Evolutionary conservation across 2,113 vertebrate species (phyloP).

Genomic region (Thermophis baileyi): DNA sequence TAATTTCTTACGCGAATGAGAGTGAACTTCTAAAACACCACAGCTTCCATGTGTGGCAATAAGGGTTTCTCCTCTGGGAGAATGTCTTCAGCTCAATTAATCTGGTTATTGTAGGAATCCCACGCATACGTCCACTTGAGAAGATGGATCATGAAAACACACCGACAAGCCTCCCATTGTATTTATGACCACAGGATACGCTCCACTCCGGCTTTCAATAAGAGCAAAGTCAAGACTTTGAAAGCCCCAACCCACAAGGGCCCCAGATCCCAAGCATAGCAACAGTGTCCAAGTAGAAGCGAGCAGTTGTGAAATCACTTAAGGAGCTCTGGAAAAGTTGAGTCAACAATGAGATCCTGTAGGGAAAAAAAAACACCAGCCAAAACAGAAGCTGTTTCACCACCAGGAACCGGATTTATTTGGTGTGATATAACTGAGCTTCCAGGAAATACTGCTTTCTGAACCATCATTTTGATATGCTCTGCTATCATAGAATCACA

Average conservation of each 20-base stretch:
- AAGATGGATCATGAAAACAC: not conserved
- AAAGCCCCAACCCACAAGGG: conserved; percentile 24
- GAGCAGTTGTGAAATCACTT: conserved; percentile 34
- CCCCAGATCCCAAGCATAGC: conserved; percentile 51
- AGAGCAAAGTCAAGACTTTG: not conserved
- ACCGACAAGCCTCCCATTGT: conserved; percentile 8
- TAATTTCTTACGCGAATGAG: no score
- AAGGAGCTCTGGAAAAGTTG: conserved; percentile 15
- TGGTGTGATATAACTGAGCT: not conserved
- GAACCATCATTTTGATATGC: not conserved
- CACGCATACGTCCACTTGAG: not conserved
- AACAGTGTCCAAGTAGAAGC: conserved; percentile 38
- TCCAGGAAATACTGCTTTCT: not conserved
- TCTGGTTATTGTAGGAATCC: not conserved
- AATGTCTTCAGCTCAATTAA: not conserved
- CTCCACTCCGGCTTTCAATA: conserved; percentile 26
- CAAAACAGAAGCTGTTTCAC: conserved; percentile 13
- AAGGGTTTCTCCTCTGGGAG: not conserved
- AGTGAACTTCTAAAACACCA: not conserved
- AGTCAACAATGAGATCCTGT: conserved; percentile 17
- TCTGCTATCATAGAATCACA: not conserved
- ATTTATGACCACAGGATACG: conserved; percentile 22
- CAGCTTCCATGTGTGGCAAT: not conserved
- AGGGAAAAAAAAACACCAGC: no score
- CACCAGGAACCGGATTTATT: not conserved